Evolutionary conservation across 2,888 invertebrate genomes (phyloP).

Genomic region (Eubasilissa splendida): DNA sequence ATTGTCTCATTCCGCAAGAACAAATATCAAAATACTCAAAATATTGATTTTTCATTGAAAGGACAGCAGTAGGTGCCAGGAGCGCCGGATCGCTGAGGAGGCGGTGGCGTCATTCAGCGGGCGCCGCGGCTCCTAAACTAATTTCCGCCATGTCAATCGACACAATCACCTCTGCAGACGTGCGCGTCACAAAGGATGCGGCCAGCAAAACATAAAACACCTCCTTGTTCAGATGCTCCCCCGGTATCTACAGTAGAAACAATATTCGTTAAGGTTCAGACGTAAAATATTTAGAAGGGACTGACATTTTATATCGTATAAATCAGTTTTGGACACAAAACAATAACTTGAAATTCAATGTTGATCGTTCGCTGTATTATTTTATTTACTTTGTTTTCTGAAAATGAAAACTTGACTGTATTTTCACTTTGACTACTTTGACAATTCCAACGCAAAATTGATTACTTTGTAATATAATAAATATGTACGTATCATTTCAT

Average conservation of each 20-base stretch:
- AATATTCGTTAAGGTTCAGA: not conserved
- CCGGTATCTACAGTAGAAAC: constrained; percentile 5
- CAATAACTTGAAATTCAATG: no score
- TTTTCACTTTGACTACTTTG: no score
- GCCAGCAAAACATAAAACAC: constrained; percentile 14
- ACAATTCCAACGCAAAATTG: no score
- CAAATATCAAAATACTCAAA: not conserved
- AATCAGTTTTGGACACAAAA: no score
- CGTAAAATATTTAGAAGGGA: not conserved
- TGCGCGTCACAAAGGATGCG: constrained; percentile 42
- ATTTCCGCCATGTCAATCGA: constrained; percentile 58
- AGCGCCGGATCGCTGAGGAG: constrained; percentile 12
- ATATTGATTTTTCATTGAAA: not conserved
- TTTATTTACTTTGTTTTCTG: no score
- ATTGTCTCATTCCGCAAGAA: no score
- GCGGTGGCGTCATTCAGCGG: constrained; percentile 53
- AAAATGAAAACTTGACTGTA: no score
- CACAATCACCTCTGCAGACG: constrained; percentile 56
- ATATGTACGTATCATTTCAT: no score
- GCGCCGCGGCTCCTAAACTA: constrained; percentile 53
- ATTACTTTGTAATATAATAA: no score
- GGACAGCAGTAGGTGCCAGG: constrained; percentile 11
- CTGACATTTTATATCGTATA: no score
- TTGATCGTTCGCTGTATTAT: no score
- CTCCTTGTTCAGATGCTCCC: constrained; percentile 12